Evolutionary conservation across 1,140 invertebrate genomes (phyloP), one percentile per base, ranked within the genome.

Genomic region (Babylonia areolata): DNA sequence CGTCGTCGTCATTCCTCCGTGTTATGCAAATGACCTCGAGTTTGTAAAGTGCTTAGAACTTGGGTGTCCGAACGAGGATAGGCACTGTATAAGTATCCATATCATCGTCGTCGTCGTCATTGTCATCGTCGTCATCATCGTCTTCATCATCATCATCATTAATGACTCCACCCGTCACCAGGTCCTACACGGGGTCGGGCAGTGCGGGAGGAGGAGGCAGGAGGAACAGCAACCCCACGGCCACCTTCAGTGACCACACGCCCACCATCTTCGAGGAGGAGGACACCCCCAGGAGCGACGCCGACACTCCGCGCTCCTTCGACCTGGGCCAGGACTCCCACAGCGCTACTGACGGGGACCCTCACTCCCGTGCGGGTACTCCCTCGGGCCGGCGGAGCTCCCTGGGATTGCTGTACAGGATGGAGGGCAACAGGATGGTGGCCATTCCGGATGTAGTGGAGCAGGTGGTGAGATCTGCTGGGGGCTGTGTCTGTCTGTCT

Each of bases 361-460:
- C 39, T 17, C 35, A 33, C 28, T 79, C 77, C 40, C 35, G 77
- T 3, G 2, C 37, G 0, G 77, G 42, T 9, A 79, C 77, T 37
- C 77, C 77, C 37, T 23, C 39, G 0, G 77, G 77, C 35, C 37
- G 77, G 39, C 37, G 77, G 37, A 79, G 77, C 39, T 79, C 77
- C 77, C 77, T 79, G 37, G 77, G 77, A 37, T 17, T 79, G 37
- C 77, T 79, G 77, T 79, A 79, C 77, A 79, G 42, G 77, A 79
- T 79, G 77, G 77, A 79, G 77, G 77, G 77, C 77, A 79, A 79
- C 77, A 79, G 12, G 37, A 79, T 42, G 77, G 40, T 79, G 37
- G 77, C 77, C 35, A 79, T 79, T 28, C 77, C 37, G 17, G 77
- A 79, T 39, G n/a, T 79, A 0, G 31, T 46, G 23, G 77, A 79